Evolutionary conservation across 1,140 invertebrate species (phyloP).

Genomic region (Drosophila ambigua): DNA sequence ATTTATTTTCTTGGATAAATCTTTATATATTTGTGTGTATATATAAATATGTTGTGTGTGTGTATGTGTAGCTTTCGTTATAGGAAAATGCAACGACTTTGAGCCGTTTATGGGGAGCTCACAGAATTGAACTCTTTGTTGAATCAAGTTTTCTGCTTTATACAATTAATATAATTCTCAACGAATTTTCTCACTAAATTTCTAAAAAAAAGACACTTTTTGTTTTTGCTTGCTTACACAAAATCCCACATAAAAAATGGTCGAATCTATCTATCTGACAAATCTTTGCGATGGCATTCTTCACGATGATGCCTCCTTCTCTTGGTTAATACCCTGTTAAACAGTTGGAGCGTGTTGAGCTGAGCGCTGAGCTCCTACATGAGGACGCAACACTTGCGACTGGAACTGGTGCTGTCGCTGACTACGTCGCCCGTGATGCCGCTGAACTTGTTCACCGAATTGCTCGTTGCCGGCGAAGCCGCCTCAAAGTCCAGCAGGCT

Average conservation of each 20-base stretch:
- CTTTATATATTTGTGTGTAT: conserved; percentile 51
- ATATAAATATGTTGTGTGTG: conserved; percentile 45
- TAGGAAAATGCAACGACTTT: conserved; percentile 78
- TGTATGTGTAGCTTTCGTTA: conserved; percentile 30
- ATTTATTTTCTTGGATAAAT: conserved; percentile 42
- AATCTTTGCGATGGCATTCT: not conserved
- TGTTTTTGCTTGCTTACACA: conserved; percentile 39
- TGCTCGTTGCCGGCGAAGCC: conserved; percentile 63
- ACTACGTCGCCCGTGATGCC: conserved; percentile 88
- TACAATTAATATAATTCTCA: conserved; percentile 48
- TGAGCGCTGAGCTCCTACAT: conserved; percentile 55
- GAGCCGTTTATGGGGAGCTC: conserved; percentile 56
- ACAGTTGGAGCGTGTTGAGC: conserved; percentile 6
- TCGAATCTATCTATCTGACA: conserved; percentile 8
- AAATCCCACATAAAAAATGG: conserved; percentile 25
- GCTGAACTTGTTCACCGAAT: conserved; percentile 85
- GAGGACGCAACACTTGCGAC: conserved; percentile 86
- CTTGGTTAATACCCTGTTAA: conserved; percentile 27
- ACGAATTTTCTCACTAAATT: conserved; percentile 62
- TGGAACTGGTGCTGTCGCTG: conserved; percentile 86
- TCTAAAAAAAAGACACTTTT: conserved; percentile 76
- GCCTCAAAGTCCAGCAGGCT: conserved; percentile 64
- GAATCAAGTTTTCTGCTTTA: conserved; percentile 28
- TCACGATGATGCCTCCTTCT: not conserved
- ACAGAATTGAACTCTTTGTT: conserved; percentile 59